These are phyloP conservation scores for Cygnus olor DNA, from an alignment of 2,797 vertebrate species.

Conservation along the genomic window DNA sequence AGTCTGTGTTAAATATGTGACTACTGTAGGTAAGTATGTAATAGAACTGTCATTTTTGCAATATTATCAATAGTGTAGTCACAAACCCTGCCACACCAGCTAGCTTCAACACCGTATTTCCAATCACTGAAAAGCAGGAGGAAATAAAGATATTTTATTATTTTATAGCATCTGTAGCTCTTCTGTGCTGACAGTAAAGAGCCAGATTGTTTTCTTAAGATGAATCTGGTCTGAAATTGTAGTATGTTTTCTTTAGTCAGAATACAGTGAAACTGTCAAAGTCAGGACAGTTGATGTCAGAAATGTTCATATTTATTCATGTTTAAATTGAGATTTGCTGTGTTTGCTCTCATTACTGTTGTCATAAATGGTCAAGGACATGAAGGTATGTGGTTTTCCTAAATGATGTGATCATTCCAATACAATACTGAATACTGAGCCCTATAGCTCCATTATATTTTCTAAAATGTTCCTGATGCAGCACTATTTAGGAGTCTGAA, in stretches of 20 bases:
- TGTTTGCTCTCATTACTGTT: slow-evolving; percentile 57
- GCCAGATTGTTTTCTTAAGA: neutral
- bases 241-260: slow-evolving; percentile 7
- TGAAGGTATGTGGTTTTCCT: slow-evolving; percentile 43
- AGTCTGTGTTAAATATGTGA: neutral
- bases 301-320: slow-evolving; percentile 62
- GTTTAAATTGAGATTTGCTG: slow-evolving; percentile 61
- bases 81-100: neutral
- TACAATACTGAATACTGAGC: slow-evolving; percentile 14
- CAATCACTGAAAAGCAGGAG: neutral
- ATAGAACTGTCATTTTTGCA: neutral
- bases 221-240: slow-evolving; percentile 3
- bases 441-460: slow-evolving; percentile 8
- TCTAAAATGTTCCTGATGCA: neutral
- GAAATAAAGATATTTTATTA: slow-evolving; percentile 25
- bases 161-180: slow-evolving; percentile 34
- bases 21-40: neutral
- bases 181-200: neutral
- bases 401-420: slow-evolving; percentile 56
- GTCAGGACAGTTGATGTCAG: slow-evolving; percentile 56
- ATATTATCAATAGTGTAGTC: neutral
- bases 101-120: neutral
- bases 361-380: slow-evolving; percentile 67
- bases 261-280: slow-evolving; percentile 55
- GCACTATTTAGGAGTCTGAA: neutral